Conservation (phyloP, 2,113 vertebrate species). For the Gyps fulvus region DNA sequence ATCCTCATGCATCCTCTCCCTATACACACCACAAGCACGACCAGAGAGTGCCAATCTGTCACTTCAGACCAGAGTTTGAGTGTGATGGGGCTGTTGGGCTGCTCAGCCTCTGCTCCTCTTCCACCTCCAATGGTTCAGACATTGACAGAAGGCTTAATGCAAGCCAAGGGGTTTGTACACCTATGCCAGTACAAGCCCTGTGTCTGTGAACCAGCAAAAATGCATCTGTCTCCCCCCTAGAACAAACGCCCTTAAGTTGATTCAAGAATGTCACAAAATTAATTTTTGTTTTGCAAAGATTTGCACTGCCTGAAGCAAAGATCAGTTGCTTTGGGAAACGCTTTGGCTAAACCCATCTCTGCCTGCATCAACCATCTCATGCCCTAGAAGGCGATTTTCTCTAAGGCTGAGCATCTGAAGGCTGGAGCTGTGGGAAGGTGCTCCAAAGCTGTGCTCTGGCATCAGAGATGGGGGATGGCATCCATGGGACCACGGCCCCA, state of each 20-base stretch:
- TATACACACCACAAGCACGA: rapidly evolving
- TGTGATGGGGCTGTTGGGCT: neutral
- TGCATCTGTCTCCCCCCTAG: neutral
- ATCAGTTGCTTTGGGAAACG: neutral
- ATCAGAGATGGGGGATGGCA: neutral
- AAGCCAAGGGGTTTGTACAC: neutral
- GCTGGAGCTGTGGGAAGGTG: neutral
- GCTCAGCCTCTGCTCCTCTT: neutral
- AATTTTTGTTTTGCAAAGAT: neutral
- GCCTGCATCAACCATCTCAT: neutral
- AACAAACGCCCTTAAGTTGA: neutral
- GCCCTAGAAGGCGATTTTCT: neutral
- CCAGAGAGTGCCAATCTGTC: neutral
- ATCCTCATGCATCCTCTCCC: neutral
- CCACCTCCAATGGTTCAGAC: neutral
- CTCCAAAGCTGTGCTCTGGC: neutral
- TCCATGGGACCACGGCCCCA: neutral
- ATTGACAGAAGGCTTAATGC: neutral
- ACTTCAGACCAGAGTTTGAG: neutral
- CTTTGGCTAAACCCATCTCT: neutral
- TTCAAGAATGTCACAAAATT: neutral
- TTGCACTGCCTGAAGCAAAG: neutral
- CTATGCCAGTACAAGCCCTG: neutral
- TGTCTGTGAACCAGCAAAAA: neutral
- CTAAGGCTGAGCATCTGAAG: neutral